Evolutionary conservation across 2,797 vertebrate species (phyloP).

Genomic region (Macropodus opercularis): DNA sequence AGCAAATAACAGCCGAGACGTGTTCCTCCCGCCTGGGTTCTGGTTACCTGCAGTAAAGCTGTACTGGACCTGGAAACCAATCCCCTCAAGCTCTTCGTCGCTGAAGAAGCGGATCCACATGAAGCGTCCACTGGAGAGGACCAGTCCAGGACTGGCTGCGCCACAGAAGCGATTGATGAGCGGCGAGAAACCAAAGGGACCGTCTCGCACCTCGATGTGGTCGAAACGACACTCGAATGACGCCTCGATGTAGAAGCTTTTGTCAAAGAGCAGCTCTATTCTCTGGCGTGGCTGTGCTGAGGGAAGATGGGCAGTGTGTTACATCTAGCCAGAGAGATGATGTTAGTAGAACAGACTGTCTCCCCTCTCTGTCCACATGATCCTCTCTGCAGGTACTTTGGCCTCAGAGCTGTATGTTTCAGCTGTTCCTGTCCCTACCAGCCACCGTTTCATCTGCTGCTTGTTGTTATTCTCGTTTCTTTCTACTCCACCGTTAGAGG

Average conservation of each 20-base stretch:
- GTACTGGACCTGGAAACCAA: constrained; percentile 93
- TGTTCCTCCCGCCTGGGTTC: not conserved
- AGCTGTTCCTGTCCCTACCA: too few relatives aligned
- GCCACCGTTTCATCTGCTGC: too few relatives aligned
- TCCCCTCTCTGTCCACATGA: too few relatives aligned
- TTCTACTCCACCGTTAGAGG: too few relatives aligned
- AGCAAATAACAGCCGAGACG: not conserved
- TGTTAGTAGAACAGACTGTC: not conserved
- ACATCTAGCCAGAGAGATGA: constrained; percentile 15
- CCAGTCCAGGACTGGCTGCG: constrained; percentile 84
- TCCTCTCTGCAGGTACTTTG: too few relatives aligned
- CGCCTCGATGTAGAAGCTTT: constrained; percentile 90
- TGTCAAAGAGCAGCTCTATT: constrained; percentile 90
- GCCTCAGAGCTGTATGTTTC: too few relatives aligned
- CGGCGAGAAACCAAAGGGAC: constrained; percentile 95
- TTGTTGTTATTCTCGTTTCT: too few relatives aligned
- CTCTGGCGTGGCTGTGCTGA: constrained; percentile 91
- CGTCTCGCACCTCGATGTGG: constrained; percentile 94
- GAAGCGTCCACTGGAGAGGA: constrained; percentile 94
- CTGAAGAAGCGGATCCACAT: constrained; percentile 98
- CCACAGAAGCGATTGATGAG: constrained; percentile 94
- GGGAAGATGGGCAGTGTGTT: constrained; percentile 13
- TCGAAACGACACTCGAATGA: constrained; percentile 98
- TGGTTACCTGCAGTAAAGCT: constrained; percentile 91
- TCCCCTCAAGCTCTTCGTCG: constrained; percentile 94